Percentiles rank a stretch among this genome's conserved stretches.
phyloP scores from a whole-genome alignment of 2,888 invertebrate species.

The Adelognathus sp. region DNA sequence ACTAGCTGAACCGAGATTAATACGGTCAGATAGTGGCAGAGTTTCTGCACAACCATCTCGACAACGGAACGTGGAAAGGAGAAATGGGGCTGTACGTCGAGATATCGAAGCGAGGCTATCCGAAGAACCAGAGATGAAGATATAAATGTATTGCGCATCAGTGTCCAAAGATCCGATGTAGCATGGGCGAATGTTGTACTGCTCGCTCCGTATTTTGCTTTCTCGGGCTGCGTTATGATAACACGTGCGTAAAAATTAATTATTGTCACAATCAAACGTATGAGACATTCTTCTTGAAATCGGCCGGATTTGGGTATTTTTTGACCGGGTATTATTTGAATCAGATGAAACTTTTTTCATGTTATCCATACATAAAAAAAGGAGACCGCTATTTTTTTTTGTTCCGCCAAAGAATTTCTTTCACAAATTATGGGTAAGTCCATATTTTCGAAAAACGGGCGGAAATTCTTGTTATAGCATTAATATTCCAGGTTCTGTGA shows the following conservation, averaged over 20 bases:
- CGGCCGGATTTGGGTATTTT: too few relatives aligned
- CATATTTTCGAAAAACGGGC: too few relatives aligned
- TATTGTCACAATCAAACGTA: too few relatives aligned
- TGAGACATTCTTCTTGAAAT: too few relatives aligned
- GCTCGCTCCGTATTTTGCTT: background rate
- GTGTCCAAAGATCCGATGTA: background rate
- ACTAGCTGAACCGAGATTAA: slow-evolving; percentile 74
- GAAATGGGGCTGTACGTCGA: slow-evolving; percentile 21
- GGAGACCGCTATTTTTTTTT: too few relatives aligned
- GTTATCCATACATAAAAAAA: too few relatives aligned
- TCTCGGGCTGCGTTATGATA: background rate
- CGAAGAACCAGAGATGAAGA: slow-evolving; percentile 24
- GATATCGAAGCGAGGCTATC: slow-evolving; percentile 15
- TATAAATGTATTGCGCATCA: slow-evolving; percentile 22
- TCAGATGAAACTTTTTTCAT: too few relatives aligned
- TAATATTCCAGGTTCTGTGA: too few relatives aligned
- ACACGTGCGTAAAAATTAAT: background rate
- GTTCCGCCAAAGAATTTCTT: too few relatives aligned
- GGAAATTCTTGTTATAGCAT: too few relatives aligned
- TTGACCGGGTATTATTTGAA: too few relatives aligned
- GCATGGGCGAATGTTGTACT: background rate
- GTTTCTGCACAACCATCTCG: slow-evolving; percentile 40
- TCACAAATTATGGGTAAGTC: too few relatives aligned
- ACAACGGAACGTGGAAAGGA: slow-evolving; percentile 27
- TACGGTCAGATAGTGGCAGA: slow-evolving; percentile 59